Conservation (phyloP, 1,140 invertebrate species). For the Formica exsecta region DNA sequence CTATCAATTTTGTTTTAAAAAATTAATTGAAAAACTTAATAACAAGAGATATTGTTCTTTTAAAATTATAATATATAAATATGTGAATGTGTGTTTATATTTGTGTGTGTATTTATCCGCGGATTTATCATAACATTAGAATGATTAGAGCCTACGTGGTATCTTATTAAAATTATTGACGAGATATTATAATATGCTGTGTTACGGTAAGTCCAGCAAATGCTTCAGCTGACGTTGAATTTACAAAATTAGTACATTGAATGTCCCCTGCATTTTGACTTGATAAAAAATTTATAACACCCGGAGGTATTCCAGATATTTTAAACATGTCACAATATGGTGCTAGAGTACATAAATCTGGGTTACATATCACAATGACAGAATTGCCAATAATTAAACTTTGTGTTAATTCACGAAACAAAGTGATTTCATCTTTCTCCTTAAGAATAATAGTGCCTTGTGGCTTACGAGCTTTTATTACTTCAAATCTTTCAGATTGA, state of each 20-base stretch:
- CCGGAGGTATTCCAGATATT: background rate
- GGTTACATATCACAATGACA: background rate
- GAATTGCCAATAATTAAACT: constrained; percentile 21
- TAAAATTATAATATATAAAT: too few species aligned
- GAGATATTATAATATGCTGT: background rate
- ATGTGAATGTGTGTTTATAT: too few species aligned
- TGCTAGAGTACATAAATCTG: background rate
- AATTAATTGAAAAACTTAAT: background rate
- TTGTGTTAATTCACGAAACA: background rate
- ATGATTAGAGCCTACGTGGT: too few species aligned
- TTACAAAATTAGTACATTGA: too few species aligned
- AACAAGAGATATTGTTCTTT: background rate
- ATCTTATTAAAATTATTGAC: too few species aligned
- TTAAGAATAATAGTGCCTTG: background rate
- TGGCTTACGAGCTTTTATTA: background rate
- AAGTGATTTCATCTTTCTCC: background rate
- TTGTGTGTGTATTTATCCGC: too few species aligned
- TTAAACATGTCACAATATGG: constrained; percentile 3
- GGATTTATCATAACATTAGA: too few species aligned
- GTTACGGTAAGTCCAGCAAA: background rate
- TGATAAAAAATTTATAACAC: constrained; percentile 15
- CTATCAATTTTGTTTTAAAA: background rate
- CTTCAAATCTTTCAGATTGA: background rate
- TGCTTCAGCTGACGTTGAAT: too few species aligned
- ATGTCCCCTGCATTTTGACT: background rate